These are phyloP conservation scores for Ophioninae sp. DNA, from an alignment of 2,888 invertebrate species.

Conservation along the genomic window DNA sequence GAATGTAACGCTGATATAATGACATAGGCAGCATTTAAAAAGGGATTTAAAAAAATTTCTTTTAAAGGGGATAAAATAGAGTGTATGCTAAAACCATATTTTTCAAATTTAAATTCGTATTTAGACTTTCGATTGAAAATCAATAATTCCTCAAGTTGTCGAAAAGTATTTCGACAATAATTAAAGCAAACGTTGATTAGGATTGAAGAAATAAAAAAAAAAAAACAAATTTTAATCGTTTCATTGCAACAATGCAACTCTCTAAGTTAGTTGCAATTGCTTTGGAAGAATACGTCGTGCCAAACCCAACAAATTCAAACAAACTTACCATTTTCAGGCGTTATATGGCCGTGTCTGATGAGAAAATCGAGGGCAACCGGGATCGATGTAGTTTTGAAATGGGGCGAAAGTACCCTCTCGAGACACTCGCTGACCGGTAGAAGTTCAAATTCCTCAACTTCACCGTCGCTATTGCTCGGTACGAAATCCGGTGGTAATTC, in stretches of 20 bases:
- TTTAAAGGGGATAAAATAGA: no score
- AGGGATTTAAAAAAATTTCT: no score
- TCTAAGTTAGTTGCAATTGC: background rate
- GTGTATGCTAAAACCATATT: no score
- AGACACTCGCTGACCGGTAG: constrained; percentile 91
- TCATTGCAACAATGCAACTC: background rate
- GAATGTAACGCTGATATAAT: no score
- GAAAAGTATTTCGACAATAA: no score
- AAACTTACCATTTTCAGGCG: constrained; percentile 91
- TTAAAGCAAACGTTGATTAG: no score
- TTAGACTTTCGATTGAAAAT: no score
- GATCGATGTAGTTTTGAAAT: constrained; percentile 97
- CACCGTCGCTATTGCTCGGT: constrained; percentile 96
- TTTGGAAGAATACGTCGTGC: background rate
- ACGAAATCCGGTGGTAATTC: constrained; percentile 94
- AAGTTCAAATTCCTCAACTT: constrained; percentile 95
- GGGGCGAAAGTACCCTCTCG: constrained; percentile 89
- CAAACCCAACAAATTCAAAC: background rate
- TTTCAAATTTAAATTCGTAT: no score
- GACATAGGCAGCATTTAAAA: no score
- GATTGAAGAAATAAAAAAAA: no score
- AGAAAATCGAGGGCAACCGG: constrained; percentile 96
- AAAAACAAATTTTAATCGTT: background rate
- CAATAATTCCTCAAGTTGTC: no score
- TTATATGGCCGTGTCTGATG: constrained; percentile 94